These are phyloP conservation scores for Alentia gelatinosa DNA, from an alignment of 2,888 invertebrate genomes.

Conservation along the genomic window DNA sequence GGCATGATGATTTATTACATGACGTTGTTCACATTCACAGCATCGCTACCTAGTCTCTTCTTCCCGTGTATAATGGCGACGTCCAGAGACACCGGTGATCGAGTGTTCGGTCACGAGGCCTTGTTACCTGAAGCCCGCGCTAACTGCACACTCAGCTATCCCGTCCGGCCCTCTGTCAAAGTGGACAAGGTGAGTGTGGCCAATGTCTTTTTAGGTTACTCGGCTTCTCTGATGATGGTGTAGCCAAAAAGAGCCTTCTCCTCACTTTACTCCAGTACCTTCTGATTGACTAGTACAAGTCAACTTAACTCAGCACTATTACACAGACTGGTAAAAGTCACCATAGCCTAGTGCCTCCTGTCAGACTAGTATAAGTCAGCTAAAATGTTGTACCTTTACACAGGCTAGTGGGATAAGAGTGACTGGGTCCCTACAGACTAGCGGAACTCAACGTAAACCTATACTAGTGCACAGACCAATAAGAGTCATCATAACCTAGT, in stretches of 20 bases:
- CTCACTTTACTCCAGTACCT: background rate
- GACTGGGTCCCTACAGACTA: too few species aligned
- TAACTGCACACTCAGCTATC: constrained; percentile 77
- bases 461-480: too few species aligned
- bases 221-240: too few species aligned
- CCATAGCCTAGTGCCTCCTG: too few species aligned
- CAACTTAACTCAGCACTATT: too few species aligned
- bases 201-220: background rate
- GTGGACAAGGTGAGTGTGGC: constrained; percentile 81
- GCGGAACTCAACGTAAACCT: too few species aligned
- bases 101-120: constrained; percentile 81
- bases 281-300: background rate
- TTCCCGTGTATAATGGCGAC: constrained; percentile 83
- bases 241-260: too few species aligned
- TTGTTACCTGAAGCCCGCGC: constrained; percentile 80
- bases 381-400: too few species aligned
- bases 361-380: too few species aligned
- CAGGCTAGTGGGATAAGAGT: too few species aligned
- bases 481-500: too few species aligned
- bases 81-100: constrained; percentile 76
- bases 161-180: constrained; percentile 81
- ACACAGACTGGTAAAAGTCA: too few species aligned
- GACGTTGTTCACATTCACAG: constrained; percentile 70
- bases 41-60: constrained; percentile 83
- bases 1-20: background rate